These are phyloP conservation scores for Ambastaia sidthimunki DNA, from an alignment of 2,797 vertebrate genomes.

Conservation along the genomic window DNA sequence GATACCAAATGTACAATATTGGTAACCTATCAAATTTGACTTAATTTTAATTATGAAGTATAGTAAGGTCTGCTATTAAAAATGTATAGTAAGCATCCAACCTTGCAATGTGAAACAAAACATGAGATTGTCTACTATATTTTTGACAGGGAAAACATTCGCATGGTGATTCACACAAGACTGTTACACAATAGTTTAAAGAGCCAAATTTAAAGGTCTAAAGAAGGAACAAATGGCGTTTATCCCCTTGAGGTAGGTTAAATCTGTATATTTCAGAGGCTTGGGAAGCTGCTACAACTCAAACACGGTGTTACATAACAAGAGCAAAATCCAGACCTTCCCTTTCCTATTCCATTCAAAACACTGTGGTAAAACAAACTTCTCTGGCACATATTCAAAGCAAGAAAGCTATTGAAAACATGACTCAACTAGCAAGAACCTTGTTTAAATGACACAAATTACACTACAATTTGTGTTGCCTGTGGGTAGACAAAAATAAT, in stretches of 20 bases:
- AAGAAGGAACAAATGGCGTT: not conserved
- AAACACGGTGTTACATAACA: conserved; percentile 73
- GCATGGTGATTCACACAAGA: not conserved
- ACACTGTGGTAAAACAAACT: conserved; percentile 29
- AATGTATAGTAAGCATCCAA: not conserved
- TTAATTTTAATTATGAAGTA: not conserved
- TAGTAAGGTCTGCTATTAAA: too few species aligned
- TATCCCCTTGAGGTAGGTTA: conserved; percentile 61
- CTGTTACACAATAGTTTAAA: conserved; percentile 6
- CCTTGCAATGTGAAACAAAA: not conserved
- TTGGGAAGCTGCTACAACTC: conserved; percentile 69
- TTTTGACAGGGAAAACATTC: not conserved
- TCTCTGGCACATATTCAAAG: conserved; percentile 4
- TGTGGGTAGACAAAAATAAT: not conserved
- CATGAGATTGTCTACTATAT: not conserved
- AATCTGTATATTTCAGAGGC: conserved; percentile 43
- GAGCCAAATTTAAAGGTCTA: not conserved
- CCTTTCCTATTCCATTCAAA: conserved; percentile 37
- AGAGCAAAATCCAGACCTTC: conserved; percentile 66
- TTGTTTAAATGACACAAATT: not conserved
- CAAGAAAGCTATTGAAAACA: not conserved
- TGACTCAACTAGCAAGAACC: not conserved
- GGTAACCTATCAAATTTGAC: too few species aligned
- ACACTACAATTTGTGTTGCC: not conserved
- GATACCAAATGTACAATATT: too few species aligned